Conservation (phyloP, 1,140 invertebrate genomes). For the Drosophila navojoa region DNA sequence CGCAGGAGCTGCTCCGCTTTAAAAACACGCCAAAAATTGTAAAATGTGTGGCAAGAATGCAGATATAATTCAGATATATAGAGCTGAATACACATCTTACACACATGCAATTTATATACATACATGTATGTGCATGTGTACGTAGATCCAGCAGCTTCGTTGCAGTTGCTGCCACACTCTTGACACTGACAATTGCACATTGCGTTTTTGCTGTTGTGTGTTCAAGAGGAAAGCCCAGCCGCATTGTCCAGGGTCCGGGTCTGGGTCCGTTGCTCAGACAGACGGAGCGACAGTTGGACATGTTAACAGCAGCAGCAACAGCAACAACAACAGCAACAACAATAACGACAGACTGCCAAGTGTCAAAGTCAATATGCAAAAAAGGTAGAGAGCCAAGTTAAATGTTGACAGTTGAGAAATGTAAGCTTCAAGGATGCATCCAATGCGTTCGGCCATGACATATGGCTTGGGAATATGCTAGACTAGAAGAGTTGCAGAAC, state of each 20-base stretch:
- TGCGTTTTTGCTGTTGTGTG: constrained; percentile 54
- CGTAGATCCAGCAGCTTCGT: constrained; percentile 28
- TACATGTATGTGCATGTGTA: neutral
- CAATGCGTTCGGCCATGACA: constrained; percentile 52
- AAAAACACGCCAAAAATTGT: constrained; percentile 23
- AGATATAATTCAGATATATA: neutral
- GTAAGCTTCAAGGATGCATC: constrained; percentile 76
- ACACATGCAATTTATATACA: too few relatives aligned
- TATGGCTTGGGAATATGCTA: constrained; percentile 61
- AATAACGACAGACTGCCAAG: constrained; percentile 63
- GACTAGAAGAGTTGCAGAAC: constrained; percentile 1
- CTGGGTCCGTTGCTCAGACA: constrained; percentile 15
- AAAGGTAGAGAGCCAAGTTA: constrained; percentile 60
- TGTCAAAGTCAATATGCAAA: constrained; percentile 75
- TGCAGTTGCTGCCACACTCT: constrained; percentile 49
- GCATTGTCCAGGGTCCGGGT: constrained; percentile 53
- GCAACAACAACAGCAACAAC: constrained; percentile 5
- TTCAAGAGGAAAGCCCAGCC: constrained; percentile 71
- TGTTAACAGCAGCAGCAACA: constrained; percentile 44
- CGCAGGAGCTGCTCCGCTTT: constrained; percentile 20
- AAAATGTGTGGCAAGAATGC: constrained; percentile 23
- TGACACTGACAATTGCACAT: constrained; percentile 75
- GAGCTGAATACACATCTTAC: too few relatives aligned
- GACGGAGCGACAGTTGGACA: constrained; percentile 30
- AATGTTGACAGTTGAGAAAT: constrained; percentile 80